phyloP scores from a whole-genome alignment of 2,888 invertebrate genomes.

The Ochropleura leucogaster region DNA sequence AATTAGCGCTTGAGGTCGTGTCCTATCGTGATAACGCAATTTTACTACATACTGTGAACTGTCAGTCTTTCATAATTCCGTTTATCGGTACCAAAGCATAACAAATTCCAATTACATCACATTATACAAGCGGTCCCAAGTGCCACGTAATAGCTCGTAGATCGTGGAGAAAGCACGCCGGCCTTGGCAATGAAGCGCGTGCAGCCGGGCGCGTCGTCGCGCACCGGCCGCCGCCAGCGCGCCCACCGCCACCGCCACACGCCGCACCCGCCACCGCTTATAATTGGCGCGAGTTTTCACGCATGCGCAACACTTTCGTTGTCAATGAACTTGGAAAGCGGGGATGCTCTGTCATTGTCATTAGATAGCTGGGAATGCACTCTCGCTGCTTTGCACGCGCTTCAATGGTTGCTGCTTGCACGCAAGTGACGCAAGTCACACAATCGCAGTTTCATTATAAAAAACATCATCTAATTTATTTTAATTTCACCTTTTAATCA shows the following conservation, averaged over 20 bases:
- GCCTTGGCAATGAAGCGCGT: slow-evolving; percentile 88
- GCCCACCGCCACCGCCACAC: slow-evolving; percentile 32
- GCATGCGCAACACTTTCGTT: slow-evolving; percentile 88
- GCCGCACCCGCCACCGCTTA: slow-evolving; percentile 63
- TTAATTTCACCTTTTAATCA: slow-evolving; percentile 45
- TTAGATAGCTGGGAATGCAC: slow-evolving; percentile 88
- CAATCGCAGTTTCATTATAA: slow-evolving; percentile 62
- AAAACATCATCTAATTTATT: slow-evolving; percentile 51
- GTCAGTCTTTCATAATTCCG: slow-evolving; percentile 57
- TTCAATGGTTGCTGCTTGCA: slow-evolving; percentile 73
- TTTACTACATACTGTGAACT: slow-evolving; percentile 53
- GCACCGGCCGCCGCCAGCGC: slow-evolving; percentile 65
- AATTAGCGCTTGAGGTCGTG: slow-evolving; percentile 41
- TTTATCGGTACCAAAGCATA: slow-evolving; percentile 69
- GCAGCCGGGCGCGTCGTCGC: slow-evolving; percentile 77
- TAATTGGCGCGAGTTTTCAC: slow-evolving; percentile 88
- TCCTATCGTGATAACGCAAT: slow-evolving; percentile 54
- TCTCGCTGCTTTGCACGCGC: slow-evolving; percentile 84
- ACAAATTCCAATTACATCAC: slow-evolving; percentile 84
- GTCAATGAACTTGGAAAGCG: slow-evolving; percentile 90
- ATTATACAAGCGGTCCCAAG: slow-evolving; percentile 79
- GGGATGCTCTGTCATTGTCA: slow-evolving; percentile 88
- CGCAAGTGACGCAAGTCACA: slow-evolving; percentile 79
- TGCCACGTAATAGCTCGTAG: slow-evolving; percentile 80
- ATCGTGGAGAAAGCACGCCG: slow-evolving; percentile 86